Base-by-base conservation (phyloP, 2,888 invertebrate species). In the Erebia palarica region DNA sequence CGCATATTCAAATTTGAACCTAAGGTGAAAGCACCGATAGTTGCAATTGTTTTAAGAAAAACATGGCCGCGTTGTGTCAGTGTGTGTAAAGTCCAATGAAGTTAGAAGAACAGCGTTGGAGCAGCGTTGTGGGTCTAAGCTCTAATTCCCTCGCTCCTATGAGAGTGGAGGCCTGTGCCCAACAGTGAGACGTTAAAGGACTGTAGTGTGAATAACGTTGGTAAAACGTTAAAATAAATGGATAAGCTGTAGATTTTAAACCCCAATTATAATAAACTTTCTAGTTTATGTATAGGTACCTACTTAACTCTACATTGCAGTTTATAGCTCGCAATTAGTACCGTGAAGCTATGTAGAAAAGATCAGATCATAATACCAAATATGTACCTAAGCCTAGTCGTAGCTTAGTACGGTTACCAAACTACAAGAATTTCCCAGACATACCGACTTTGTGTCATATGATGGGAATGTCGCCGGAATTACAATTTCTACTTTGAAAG, bases 341-440 rank as follows among this genome's bases (percentile, higher is more conserved):
- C 61, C 68, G 49, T 71, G 65, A 68, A 51, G 72, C 65, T 58
- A 72, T 72, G 63, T 65, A 44, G 68, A 68, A 74, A 72, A 59
- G 44, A 74, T 67, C 65, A 47, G 71, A 73, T 73, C 73, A 58
- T 63, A 69, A 71, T 69, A 71, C 73, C 68, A 65, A 71, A 71
- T 74, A 72, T 69, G 68, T 73, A 36, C 36, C 36, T 36, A 72
- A 65, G 66, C 68, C 59, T 65, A 67, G 55, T 68, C 68, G 16
- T 11, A 57, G 57, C 21, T 21, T 10, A 13, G 21, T 21, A 21
- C 9, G 53, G 16, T 16, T 53, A 53, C 16, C 53, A 16, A 2
- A 53, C 9, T 1, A 16, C 1, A 16, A 16, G 16, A 53, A 53
- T 53, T 53, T 53, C 7, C 49, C 49, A 13, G 49, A 49, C 14